Evolutionary conservation across 1,140 invertebrate genomes (phyloP).

Genomic region (Sycophila sp.): DNA sequence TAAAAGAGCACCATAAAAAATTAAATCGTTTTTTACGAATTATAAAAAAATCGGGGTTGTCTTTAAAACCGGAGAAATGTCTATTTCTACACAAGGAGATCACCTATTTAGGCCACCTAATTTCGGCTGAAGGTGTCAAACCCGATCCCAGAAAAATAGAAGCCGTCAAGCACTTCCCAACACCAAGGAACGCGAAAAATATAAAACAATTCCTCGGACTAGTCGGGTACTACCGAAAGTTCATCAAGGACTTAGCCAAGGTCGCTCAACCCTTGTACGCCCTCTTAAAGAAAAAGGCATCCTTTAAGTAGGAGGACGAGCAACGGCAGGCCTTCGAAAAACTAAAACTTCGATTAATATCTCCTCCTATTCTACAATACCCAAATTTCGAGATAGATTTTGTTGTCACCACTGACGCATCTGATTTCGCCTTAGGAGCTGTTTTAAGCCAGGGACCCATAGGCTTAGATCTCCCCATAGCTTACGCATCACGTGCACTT

Average conservation of each 20-base stretch:
- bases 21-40: neutral
- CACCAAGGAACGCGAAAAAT: neutral
- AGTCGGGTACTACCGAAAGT: neutral
- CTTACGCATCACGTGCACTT: no score
- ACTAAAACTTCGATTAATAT: no score
- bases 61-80: neutral
- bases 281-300: neutral
- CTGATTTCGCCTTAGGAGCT: no score
- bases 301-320: no score
- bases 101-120: neutral
- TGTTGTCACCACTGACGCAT: no score
- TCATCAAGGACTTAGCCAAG: neutral
- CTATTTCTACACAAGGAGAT: neutral
- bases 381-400: no score
- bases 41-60: neutral
- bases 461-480: no score
- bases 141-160: neutral
- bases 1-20: conserved; percentile 9
- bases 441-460: no score
- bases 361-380: no score
- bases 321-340: no score
- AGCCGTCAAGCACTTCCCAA: neutral
- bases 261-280: neutral
- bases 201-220: neutral
- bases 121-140: neutral